phyloP scores from a whole-genome alignment of 2,797 vertebrate genomes.

The Eulemur albifrons region DNA sequence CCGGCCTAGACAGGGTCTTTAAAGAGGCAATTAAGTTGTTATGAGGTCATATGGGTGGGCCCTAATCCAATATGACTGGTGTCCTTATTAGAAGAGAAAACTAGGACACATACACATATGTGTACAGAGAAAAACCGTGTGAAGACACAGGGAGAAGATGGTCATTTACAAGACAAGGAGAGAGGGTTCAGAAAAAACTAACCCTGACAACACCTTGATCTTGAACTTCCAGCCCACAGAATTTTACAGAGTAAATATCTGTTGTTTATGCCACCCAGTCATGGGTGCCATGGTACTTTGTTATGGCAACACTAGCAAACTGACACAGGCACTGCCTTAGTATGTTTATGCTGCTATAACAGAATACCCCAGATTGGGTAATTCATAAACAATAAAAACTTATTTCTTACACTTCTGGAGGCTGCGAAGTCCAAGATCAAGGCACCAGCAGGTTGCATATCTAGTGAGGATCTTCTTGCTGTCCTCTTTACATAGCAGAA shows the following conservation, averaged over 20 bases:
- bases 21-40: neutral
- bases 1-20: neutral
- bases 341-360: neutral
- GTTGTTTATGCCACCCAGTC: neutral
- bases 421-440: neutral
- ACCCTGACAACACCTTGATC: neutral
- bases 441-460: neutral
- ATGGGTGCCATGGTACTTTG: too few relatives aligned
- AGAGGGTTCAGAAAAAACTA: neutral
- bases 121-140: neutral
- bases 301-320: neutral
- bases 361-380: neutral
- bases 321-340: neutral
- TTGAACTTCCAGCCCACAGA: neutral
- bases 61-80: neutral
- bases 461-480: neutral
- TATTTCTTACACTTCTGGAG: neutral
- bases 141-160: neutral
- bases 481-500: neutral
- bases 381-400: neutral
- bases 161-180: neutral
- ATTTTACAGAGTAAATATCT: neutral
- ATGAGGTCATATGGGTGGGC: neutral
- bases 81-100: neutral
- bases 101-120: neutral